Evolutionary conservation across 2,888 invertebrate genomes (phyloP).

Genomic region (Harpalus rubripes): DNA sequence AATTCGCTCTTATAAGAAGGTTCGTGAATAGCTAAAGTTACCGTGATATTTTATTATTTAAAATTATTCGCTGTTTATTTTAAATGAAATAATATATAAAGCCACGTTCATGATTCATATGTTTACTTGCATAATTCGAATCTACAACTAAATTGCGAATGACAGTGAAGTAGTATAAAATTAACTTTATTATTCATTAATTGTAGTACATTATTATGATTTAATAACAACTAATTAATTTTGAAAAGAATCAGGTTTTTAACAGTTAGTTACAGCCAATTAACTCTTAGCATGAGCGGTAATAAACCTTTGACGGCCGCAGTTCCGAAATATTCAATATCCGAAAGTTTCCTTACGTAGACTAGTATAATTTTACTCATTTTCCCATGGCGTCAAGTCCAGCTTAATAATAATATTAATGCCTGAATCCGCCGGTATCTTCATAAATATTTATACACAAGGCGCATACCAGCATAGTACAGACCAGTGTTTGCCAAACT

Average conservation of each 20-base stretch:
- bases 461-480: constrained; percentile 29
- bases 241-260: constrained; percentile 25
- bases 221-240: constrained; percentile 41
- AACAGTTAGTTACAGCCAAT: constrained; percentile 40
- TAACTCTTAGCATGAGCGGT: background rate
- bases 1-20: too few relatives aligned
- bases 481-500: background rate
- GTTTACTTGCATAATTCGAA: background rate
- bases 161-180: constrained; percentile 10
- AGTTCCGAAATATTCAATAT: constrained; percentile 28
- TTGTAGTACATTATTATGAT: constrained; percentile 1
- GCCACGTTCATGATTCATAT: too few relatives aligned
- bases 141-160: background rate
- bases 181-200: constrained; percentile 32
- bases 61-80: too few relatives aligned
- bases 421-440: constrained; percentile 31
- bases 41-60: too few relatives aligned
- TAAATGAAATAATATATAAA: too few relatives aligned
- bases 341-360: constrained; percentile 6
- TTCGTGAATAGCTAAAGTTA: too few relatives aligned
- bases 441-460: constrained; percentile 51
- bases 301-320: constrained; percentile 31
- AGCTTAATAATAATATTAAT: constrained; percentile 45
- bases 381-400: constrained; percentile 49
- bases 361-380: constrained; percentile 17